These are phyloP conservation scores for Brachyistius frenatus DNA, from an alignment of 2,113 vertebrate genomes.

Conservation along the genomic window DNA sequence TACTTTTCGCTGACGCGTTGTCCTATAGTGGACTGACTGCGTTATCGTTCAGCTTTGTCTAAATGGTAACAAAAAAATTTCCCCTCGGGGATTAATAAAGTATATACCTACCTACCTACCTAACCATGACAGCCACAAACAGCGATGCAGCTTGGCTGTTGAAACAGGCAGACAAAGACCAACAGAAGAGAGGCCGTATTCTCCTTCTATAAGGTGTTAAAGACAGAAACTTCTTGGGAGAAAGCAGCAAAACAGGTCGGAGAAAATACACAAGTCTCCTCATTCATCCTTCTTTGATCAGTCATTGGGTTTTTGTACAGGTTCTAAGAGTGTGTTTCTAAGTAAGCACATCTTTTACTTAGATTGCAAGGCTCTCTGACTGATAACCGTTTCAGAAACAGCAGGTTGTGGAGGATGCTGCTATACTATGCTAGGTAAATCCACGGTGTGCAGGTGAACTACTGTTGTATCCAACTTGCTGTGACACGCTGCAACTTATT, in stretches of 20 bases:
- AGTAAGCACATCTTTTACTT: neutral
- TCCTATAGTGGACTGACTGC: too few relatives aligned
- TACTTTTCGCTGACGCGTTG: too few relatives aligned
- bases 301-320: neutral
- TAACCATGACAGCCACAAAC: neutral
- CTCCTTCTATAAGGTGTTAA: neutral
- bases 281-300: too few relatives aligned
- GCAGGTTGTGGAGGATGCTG: neutral
- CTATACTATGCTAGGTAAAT: neutral
- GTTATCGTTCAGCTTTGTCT: too few relatives aligned
- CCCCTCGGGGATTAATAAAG: too few relatives aligned
- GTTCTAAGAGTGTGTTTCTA: neutral
- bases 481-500: constrained; percentile 37
- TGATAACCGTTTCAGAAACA: constrained; percentile 9
- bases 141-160: neutral
- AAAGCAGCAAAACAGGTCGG: neutral
- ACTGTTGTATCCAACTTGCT: neutral
- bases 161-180: neutral
- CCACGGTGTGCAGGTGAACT: constrained; percentile 16
- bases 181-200: neutral
- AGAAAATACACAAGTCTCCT: neutral
- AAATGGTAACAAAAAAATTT: too few relatives aligned
- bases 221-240: neutral
- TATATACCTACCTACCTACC: too few relatives aligned
- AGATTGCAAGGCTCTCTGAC: neutral